Conservation (phyloP, 2,888 invertebrate species). For the Gymnocheta viridis region DNA sequence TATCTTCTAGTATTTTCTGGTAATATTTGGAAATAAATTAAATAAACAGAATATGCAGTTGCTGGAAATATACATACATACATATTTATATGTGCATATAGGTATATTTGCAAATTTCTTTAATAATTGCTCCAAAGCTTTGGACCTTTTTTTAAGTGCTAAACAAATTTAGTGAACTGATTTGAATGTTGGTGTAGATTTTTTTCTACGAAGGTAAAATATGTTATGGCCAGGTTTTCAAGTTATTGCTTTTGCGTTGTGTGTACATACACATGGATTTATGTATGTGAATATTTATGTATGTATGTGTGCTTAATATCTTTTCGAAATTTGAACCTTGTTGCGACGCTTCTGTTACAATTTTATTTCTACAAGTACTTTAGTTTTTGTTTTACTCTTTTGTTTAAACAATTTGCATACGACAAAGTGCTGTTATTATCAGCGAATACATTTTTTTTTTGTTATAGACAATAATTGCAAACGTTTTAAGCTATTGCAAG, state of each 20-base stretch:
- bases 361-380: slow-evolving; percentile 27
- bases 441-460: slow-evolving; percentile 26
- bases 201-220: not conserved
- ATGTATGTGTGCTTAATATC: not conserved
- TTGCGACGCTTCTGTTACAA: not conserved
- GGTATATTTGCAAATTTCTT: no score
- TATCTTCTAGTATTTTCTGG: not conserved
- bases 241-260: not conserved
- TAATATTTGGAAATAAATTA: not conserved
- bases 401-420: slow-evolving; percentile 57
- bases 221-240: no score
- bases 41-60: not conserved
- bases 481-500: slow-evolving; percentile 45
- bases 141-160: not conserved
- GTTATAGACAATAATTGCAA: slow-evolving; percentile 38
- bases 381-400: slow-evolving; percentile 28
- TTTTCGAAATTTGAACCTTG: not conserved
- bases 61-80: not conserved
- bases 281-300: not conserved
- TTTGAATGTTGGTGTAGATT: not conserved
- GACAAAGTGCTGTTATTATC: slow-evolving; percentile 45
- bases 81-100: no score
- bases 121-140: not conserved
- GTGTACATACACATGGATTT: not conserved
- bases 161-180: not conserved